Evolutionary conservation across 2,113 vertebrate genomes (phyloP).

Genomic region (Pteronura brasiliensis): DNA sequence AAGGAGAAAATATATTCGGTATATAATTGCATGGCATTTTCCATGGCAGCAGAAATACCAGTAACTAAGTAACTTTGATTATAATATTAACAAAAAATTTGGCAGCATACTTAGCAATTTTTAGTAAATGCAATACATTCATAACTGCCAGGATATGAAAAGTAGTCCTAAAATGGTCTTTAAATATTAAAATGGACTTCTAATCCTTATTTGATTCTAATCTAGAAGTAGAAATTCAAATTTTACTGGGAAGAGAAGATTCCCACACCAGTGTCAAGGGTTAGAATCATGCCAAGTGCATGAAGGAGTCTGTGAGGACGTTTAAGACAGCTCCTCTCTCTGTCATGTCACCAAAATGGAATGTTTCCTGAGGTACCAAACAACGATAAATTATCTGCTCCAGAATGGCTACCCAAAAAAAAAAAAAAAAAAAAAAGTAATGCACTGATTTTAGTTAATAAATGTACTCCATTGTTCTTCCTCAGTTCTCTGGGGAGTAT

Average conservation of each 20-base stretch:
- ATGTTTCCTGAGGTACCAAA: background rate
- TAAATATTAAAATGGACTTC: conserved; percentile 19
- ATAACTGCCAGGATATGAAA: background rate
- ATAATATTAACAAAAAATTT: conserved; percentile 31
- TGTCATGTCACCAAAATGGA: background rate
- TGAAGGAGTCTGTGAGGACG: background rate
- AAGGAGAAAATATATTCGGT: conserved; percentile 22
- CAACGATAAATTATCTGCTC: background rate
- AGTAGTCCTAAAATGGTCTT: background rate
- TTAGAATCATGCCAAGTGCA: background rate
- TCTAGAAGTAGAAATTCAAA: background rate
- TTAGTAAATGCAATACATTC: background rate
- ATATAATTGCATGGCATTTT: conserved; percentile 15
- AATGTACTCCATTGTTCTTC: background rate
- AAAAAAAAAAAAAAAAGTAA: background rate
- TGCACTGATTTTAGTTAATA: background rate
- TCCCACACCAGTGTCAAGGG: background rate
- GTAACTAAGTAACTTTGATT: background rate
- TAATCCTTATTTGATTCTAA: background rate
- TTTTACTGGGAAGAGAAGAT: background rate
- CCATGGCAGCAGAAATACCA: background rate
- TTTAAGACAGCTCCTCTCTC: background rate
- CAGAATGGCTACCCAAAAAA: background rate
- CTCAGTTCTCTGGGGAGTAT: background rate
- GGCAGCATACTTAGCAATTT: background rate